Evolutionary conservation across 2,888 invertebrate genomes (phyloP).

Genomic region (Ganaspis brasiliensis): DNA sequence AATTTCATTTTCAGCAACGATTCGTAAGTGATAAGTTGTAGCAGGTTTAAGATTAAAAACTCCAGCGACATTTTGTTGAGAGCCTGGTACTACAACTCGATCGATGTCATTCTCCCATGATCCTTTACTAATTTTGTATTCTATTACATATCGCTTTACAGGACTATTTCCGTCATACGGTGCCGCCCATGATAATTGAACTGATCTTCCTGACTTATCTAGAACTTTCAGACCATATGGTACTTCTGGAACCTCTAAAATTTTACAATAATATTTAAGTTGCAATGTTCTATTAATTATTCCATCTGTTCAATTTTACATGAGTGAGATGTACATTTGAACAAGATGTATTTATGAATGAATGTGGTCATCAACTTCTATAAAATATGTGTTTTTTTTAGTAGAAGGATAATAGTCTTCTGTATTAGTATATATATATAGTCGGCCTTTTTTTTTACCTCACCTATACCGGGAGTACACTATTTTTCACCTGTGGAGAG

Average conservation of each 20-base stretch:
- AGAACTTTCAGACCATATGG: slow-evolving; percentile 93
- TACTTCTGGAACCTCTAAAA: slow-evolving; percentile 91
- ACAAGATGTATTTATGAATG: too few species aligned
- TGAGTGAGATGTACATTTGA: too few species aligned
- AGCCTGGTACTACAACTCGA: slow-evolving; percentile 92
- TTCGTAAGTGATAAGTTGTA: slow-evolving; percentile 95
- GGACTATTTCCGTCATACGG: slow-evolving; percentile 96
- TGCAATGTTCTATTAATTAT: too few species aligned
- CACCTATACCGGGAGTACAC: too few species aligned
- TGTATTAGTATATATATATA: too few species aligned
- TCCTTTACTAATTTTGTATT: slow-evolving; percentile 93
- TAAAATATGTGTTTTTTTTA: too few species aligned
- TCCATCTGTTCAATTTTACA: too few species aligned
- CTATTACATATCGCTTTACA: slow-evolving; percentile 93
- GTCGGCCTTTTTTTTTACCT: too few species aligned
- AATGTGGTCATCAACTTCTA: too few species aligned
- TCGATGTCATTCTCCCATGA: slow-evolving; percentile 93
- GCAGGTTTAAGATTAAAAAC: slow-evolving; percentile 94
- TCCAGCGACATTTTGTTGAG: slow-evolving; percentile 92
- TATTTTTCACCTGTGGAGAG: too few species aligned
- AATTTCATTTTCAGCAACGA: slow-evolving; percentile 96
- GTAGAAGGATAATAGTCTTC: too few species aligned
- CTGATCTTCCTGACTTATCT: slow-evolving; percentile 94
- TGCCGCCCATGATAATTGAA: slow-evolving; percentile 95
- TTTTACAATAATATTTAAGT: too few species aligned